Conservation (phyloP, 1,140 invertebrate genomes). For the Campoletis sonorensis region DNA sequence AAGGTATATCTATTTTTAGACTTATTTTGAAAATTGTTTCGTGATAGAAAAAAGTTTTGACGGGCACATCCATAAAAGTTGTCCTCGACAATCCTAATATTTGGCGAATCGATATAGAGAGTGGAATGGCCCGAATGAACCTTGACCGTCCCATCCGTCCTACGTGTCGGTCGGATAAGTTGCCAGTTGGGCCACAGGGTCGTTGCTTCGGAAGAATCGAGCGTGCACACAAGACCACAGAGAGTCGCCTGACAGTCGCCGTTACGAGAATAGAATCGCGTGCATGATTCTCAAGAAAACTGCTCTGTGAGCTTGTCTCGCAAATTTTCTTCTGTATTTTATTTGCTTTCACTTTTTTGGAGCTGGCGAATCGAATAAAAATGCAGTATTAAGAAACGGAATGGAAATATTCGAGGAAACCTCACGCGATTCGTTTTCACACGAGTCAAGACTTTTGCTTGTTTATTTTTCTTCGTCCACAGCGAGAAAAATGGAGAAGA, state of each 20-base stretch:
- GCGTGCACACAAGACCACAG: background rate
- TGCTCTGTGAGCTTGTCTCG: background rate
- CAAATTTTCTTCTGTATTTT: background rate
- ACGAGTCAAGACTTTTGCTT: no score
- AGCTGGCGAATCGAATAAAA: no score
- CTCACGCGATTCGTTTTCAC: background rate
- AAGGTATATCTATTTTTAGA: no score
- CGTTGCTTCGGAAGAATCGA: constrained; percentile 53
- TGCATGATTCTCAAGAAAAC: constrained; percentile 25
- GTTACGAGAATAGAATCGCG: constrained; percentile 20
- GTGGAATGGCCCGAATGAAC: constrained; percentile 54
- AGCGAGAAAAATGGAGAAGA: no score
- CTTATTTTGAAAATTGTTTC: no score
- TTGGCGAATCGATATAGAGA: constrained; percentile 17
- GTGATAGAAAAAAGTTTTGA: no score
- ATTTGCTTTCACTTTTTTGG: background rate
- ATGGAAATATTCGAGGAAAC: background rate
- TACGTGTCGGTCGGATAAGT: constrained; percentile 20
- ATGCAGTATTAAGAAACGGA: no score
- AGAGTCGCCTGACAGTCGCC: constrained; percentile 9
- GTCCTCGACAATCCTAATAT: background rate
- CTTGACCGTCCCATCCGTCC: constrained; percentile 59
- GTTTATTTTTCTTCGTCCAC: no score
- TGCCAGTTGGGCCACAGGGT: constrained; percentile 56
- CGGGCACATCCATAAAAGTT: background rate